Evolutionary conservation across 2,113 vertebrate species (phyloP), one percentile per base, ranked within the genome.

Genomic region (Rhynchopsitta pachyrhyncha): DNA sequence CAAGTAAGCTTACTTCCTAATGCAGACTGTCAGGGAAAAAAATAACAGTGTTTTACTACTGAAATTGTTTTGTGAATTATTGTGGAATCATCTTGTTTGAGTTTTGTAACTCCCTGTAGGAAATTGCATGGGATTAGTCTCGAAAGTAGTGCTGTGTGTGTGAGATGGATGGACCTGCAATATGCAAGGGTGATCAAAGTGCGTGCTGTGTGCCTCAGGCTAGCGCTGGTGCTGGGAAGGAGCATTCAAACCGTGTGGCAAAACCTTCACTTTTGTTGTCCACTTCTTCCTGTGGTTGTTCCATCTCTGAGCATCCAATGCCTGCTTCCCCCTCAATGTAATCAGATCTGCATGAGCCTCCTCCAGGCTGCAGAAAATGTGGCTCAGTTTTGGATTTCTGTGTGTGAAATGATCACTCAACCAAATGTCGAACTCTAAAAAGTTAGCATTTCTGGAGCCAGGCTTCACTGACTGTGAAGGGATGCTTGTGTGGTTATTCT

Each of bases 51-150:
- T 78, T 96, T 93, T 94, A 78, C 74, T 82, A 28, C 70, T 71
- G 33, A 92, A 88, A 85, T 79, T 90, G 80, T 84, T 96, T 86
- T 70, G 49, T 28, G 67, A 53, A 73, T 67, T 82, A 82, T 88
- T 86, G 93, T 92, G 90, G 82, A 92, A 91, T 94, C 87, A 81
- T 96, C 60, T 86, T 73, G 55, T 75, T 70, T 62, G 63, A 84
- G 28, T 92, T 86, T 94, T 96, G 22, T 52, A 91, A 55, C 76
- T 83, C 29, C 62, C 28, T 73, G 73, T 92, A 76, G 90, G 90
- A 93, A 95, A 95, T 96, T 86, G 60, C 62, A 80, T 82, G 62
- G 57, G 55, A 82, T 96, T 95, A 66, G 25, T 82, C 55, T 82
- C 75, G 41, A 87, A 70, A 90, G 44, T 12, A 23, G 42, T 42